phyloP scores from a whole-genome alignment of 2,888 invertebrate genomes.

The Aphidoletes aphidimyza region DNA sequence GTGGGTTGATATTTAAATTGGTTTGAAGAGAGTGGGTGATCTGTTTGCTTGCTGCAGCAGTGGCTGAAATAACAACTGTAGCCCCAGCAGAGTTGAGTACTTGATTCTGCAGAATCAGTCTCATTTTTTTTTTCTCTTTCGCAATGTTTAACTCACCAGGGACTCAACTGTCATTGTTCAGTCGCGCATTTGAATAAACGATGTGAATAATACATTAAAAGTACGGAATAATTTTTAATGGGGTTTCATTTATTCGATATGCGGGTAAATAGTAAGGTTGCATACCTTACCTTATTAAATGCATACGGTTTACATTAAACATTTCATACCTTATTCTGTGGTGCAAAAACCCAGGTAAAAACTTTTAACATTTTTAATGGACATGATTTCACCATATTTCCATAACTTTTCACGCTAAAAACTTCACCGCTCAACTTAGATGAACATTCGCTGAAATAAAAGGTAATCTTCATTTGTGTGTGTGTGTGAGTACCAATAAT shows the following conservation, averaged over 20 bases:
- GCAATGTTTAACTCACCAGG: not conserved
- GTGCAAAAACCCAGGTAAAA: too few relatives aligned
- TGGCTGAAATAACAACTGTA: not conserved
- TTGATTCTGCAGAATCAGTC: not conserved
- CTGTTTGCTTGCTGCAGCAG: not conserved
- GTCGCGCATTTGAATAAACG: not conserved
- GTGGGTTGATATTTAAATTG: slow-evolving; percentile 6
- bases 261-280: too few relatives aligned
- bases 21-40: not conserved
- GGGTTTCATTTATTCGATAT: not conserved
- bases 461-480: too few relatives aligned
- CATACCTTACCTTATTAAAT: slow-evolving; percentile 1
- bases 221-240: not conserved
- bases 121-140: not conserved
- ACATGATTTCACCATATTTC: too few relatives aligned
- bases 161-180: not conserved
- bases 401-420: too few relatives aligned
- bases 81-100: not conserved
- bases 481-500: too few relatives aligned
- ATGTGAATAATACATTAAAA: not conserved
- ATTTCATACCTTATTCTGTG: too few relatives aligned
- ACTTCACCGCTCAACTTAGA: too few relatives aligned
- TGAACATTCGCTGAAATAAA: too few relatives aligned
- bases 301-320: too few relatives aligned
- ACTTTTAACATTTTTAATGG: too few relatives aligned